Evolutionary conservation across 2,113 vertebrate species (phyloP), one percentile per base, ranked within the genome.

Genomic region (Donacobius atricapilla): DNA sequence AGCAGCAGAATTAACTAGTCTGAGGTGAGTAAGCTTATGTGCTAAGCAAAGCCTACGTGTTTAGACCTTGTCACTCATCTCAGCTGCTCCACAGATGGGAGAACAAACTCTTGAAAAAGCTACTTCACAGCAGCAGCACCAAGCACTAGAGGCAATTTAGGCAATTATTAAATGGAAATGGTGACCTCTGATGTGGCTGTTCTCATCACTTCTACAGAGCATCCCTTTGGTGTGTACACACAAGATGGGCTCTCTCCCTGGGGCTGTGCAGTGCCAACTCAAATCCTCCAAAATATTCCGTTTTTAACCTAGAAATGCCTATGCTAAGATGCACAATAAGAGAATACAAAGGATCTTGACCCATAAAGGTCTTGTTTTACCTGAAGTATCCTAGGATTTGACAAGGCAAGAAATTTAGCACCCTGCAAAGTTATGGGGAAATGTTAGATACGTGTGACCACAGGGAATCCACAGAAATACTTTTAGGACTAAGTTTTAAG

Each of bases 21-120:
- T 81, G 79, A 88, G 64, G 57, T 91, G 90, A 44, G 48, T 80
- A 80, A 88, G 17, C 35, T 77, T 93, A 45, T 66, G 68, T 66
- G 58, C 72, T 31, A 37, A 87, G 71, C 76, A 81, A 80, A 92
- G 27, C 68, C 79, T 81, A 54, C 64, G 0, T 53, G 35, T 90
- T 85, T 83, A 92, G 86, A 90, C 50, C 75, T 73, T 82, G 87
- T 82, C 91, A 87, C 56, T 94, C 76, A 39, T 53, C 73, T 75
- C 90, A 91, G 70, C 65, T 94, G 44, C 35, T 78, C 45, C 21
- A 47, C 9, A 75, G 54, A 42, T 63, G 50, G n/a, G 22, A 95
- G 90, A 84, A 75, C 30, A 93, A 90, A 77, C 44, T 48, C 45
- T 69, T 83, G 53, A 33, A 72, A 93, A 90, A 80, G 28, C 79